A percentile compares a stretch with the other conserved stretches of the same genome.
Evolutionary conservation across 2,888 invertebrate genomes (phyloP).

Genomic region (Sthenelais limicola): DNA sequence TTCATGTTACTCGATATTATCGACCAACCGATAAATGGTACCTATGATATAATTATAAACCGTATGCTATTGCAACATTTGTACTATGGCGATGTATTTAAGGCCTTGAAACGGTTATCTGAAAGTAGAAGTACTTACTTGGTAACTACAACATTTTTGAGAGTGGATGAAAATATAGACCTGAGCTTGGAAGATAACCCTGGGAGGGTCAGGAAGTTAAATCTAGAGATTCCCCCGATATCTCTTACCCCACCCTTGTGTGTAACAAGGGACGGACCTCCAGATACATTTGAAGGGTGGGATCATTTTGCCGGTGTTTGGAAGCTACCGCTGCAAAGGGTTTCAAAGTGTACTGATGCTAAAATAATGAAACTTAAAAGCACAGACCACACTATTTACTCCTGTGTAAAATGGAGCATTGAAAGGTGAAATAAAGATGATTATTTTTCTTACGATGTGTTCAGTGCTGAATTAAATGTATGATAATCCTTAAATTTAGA

Average conservation of each 20-base stretch:
- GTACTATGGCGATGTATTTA: constrained; percentile 43
- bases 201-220: constrained; percentile 50
- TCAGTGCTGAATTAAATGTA: too few relatives aligned
- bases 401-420: constrained; percentile 8
- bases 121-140: constrained; percentile 43
- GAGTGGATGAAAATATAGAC: constrained; percentile 44
- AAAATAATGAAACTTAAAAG: background rate
- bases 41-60: constrained; percentile 51
- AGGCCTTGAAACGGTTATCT: constrained; percentile 47
- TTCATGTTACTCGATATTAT: constrained; percentile 49
- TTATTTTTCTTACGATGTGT: too few relatives aligned
- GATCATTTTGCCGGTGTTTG: constrained; percentile 52
- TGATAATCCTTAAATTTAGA: too few relatives aligned
- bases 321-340: constrained; percentile 47
- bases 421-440: background rate
- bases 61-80: constrained; percentile 54
- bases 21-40: constrained; percentile 13
- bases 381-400: constrained; percentile 6
- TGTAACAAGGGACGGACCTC: constrained; percentile 50
- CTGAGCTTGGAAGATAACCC: constrained; percentile 47
- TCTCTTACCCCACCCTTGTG: constrained; percentile 50
- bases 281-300: constrained; percentile 45
- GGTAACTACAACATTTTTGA: constrained; percentile 50
- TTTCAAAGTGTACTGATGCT: constrained; percentile 39
- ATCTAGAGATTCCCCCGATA: constrained; percentile 52